Evolutionary conservation across 2,113 vertebrate species (phyloP).

Genomic region (Sphaerodactylus townsendi): DNA sequence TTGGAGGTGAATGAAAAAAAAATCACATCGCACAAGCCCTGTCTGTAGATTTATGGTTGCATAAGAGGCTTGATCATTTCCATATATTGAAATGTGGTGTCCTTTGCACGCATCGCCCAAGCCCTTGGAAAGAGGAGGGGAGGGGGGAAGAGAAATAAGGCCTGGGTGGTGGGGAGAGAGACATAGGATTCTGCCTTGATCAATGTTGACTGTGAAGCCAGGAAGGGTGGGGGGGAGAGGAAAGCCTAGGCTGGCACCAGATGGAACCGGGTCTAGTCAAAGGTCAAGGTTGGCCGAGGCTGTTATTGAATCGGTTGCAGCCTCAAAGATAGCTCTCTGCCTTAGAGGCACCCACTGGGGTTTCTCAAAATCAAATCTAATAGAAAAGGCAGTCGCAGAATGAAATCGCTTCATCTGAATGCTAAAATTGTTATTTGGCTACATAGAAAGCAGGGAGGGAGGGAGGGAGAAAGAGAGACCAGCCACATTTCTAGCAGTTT

Average conservation of each 20-base stretch:
- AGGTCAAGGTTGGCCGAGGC: slow-evolving; percentile 92
- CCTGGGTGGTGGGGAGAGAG: slow-evolving; percentile 60
- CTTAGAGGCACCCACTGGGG: slow-evolving; percentile 89
- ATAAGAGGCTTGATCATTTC: slow-evolving; percentile 84
- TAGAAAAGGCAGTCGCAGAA: slow-evolving; percentile 88
- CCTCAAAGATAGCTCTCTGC: slow-evolving; percentile 87
- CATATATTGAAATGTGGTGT: slow-evolving; percentile 86
- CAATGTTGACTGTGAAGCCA: slow-evolving; percentile 84
- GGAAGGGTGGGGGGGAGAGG: slow-evolving; percentile 48
- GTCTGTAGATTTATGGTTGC: slow-evolving; percentile 87
- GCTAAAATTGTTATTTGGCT: slow-evolving; percentile 91
- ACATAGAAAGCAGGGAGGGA: slow-evolving; percentile 82
- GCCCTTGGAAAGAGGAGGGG: slow-evolving; percentile 72
- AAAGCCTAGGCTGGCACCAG: slow-evolving; percentile 86
- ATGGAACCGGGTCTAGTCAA: slow-evolving; percentile 88
- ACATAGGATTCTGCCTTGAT: slow-evolving; percentile 83
- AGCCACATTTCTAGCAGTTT: slow-evolving; percentile 76
- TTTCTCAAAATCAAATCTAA: slow-evolving; percentile 88
- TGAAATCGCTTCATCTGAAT: slow-evolving; percentile 90
- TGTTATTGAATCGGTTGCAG: slow-evolving; percentile 88
- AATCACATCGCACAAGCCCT: slow-evolving; percentile 75
- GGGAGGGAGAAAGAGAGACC: slow-evolving; percentile 69
- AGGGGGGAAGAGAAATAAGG: slow-evolving; percentile 68
- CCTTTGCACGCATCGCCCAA: slow-evolving; percentile 74
- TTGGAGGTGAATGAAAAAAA: slow-evolving; percentile 77